These are phyloP conservation scores for Rhinogobio ventralis DNA, from an alignment of 2,797 vertebrate species.

Conservation along the genomic window DNA sequence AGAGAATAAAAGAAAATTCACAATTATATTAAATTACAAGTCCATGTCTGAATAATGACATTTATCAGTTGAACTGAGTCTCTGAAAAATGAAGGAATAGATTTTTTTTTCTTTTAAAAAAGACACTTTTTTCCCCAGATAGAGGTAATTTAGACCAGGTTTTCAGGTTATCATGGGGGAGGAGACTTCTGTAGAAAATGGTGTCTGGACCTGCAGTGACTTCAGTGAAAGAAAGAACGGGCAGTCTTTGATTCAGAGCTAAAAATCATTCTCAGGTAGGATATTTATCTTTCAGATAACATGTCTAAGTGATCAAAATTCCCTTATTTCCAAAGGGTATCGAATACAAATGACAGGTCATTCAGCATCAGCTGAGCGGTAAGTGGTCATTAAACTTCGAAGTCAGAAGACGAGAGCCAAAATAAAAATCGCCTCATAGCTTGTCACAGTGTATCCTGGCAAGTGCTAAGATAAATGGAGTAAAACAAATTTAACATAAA, in stretches of 20 bases:
- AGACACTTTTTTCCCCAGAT: neutral
- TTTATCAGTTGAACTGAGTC: conserved; percentile 29
- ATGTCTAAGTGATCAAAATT: conserved; percentile 18
- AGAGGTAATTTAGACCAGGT: conserved; percentile 20
- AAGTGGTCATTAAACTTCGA: conserved; percentile 29
- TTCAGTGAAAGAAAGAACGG: neutral
- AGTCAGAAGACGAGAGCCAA: conserved; percentile 24
- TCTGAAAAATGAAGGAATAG: conserved; percentile 29
- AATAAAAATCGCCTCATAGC: conserved; percentile 39
- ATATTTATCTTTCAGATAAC: conserved; percentile 22
- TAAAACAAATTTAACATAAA: conserved; percentile 6
- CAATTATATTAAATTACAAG: conserved; percentile 51
- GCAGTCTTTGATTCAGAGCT: neutral
- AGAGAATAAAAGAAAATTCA: conserved; percentile 27
- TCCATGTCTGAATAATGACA: conserved; percentile 48
- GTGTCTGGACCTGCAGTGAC: neutral
- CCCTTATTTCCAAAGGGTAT: conserved; percentile 9
- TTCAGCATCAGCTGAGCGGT: conserved; percentile 12
- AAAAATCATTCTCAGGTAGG: neutral
- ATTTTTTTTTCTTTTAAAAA: neutral
- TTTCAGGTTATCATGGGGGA: conserved; percentile 10
- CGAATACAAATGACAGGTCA: conserved; percentile 22
- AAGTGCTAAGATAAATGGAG: conserved; percentile 48
- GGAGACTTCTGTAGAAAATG: neutral
- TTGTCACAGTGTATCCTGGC: conserved; percentile 62